Evolutionary conservation across 2,797 vertebrate species (phyloP), one percentile per base, ranked within the genome.

Genomic region (Protosalanx chinensis): DNA sequence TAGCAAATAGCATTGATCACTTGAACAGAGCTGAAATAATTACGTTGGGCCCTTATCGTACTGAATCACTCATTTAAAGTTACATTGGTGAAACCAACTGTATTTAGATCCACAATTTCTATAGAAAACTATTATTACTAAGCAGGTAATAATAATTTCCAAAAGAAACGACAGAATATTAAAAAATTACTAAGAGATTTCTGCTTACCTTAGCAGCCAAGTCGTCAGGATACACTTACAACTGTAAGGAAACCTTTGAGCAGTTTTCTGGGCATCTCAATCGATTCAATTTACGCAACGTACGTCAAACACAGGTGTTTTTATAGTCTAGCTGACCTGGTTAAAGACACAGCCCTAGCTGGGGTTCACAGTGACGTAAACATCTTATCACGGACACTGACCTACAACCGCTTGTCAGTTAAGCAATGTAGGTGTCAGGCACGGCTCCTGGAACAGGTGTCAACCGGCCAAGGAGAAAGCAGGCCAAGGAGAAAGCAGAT

Each of bases 251-350:
- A 29, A 30, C 64, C 13, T 66, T 37, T 41, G 35, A 49, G 64
- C 30, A 29, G 13, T 16, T 66, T 49, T 66, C 37, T 6, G 6
- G 46, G 16, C 27, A 15, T 66, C 20, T 51, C 41, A 66, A 60
- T 7, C 56, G n/a, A 58, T 20, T 20, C 5, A 30, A 6, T 62
- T 15, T 62, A 13, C 51, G 67, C 61, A 64, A 53, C 6, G 10
- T 18, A 58, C 29, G n/a, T 33, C 41, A 57, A 35, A 58, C 35
- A 57, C 16, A 33, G 51, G 20, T 7, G 33, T 2, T 72, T 83
- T 82, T 85, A 85, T 27, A 67, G 77, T 76, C 66, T 79, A 41
- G 67, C 6, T 72, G 64, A 66, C 67, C 79, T 51, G 66, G 57
- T 85, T 75, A 75, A 82, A 82, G 81, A 56, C 59, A 62, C 72